phyloP scores from a whole-genome alignment of 2,888 invertebrate genomes.

The Diloba caeruleocephala region DNA sequence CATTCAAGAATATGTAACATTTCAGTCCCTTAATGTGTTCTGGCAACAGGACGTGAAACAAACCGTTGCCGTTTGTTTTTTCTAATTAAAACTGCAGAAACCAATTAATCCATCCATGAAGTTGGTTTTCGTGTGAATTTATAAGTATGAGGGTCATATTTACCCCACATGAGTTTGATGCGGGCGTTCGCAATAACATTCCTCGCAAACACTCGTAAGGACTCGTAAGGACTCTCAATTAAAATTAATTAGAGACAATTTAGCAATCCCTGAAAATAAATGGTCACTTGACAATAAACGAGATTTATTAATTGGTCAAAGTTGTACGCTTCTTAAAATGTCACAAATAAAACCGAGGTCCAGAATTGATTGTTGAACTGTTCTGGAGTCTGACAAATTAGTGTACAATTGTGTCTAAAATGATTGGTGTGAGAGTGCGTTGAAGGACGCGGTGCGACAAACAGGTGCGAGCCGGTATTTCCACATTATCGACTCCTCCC shows the following conservation, averaged over 20 bases:
- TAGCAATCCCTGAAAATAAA: slow-evolving; percentile 84
- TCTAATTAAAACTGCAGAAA: slow-evolving; percentile 63
- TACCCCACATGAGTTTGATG: slow-evolving; percentile 71
- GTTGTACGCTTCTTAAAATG: slow-evolving; percentile 32
- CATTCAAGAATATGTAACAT: slow-evolving; percentile 68
- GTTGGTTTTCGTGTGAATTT: slow-evolving; percentile 73
- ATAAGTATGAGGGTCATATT: slow-evolving; percentile 76
- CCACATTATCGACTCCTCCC: slow-evolving; percentile 55
- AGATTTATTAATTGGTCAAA: slow-evolving; percentile 77
- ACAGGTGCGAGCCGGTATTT: slow-evolving; percentile 58
- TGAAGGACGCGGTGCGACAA: slow-evolving; percentile 50
- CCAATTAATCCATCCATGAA: slow-evolving; percentile 55
- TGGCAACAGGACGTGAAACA: slow-evolving; percentile 65
- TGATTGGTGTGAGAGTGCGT: slow-evolving; percentile 9
- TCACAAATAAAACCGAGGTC: slow-evolving; percentile 13
- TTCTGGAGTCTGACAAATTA: slow-evolving; percentile 19
- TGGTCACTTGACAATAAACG: slow-evolving; percentile 81
- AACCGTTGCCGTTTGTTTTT: slow-evolving; percentile 62
- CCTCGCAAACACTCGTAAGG: slow-evolving; percentile 77
- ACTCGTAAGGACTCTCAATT: slow-evolving; percentile 83
- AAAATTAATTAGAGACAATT: slow-evolving; percentile 88
- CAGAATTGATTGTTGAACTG: slow-evolving; percentile 17
- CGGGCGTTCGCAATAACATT: slow-evolving; percentile 84
- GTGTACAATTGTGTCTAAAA: slow-evolving; percentile 5
- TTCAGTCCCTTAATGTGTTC: slow-evolving; percentile 63